phyloP scores from a whole-genome alignment of 2,113 vertebrate genomes.

The Oceanodroma tethys region DNA sequence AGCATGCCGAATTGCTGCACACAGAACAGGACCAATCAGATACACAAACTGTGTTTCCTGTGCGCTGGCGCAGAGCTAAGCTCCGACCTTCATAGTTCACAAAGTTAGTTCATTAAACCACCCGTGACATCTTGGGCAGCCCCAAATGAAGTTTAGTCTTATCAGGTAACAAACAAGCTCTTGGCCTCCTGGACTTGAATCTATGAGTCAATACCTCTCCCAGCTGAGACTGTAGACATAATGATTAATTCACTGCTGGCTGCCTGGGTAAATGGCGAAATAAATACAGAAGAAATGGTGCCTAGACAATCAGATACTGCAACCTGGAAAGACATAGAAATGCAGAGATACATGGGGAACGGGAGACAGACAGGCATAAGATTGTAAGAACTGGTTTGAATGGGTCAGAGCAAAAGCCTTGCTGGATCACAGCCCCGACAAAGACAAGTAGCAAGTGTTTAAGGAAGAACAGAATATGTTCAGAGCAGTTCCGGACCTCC shows the following conservation, averaged over 20 bases:
- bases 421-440: neutral
- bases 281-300: neutral
- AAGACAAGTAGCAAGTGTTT: neutral
- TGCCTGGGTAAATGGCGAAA: neutral
- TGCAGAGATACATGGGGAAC: neutral
- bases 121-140: neutral
- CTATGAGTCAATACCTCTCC: neutral
- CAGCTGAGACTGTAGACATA: neutral
- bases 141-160: neutral
- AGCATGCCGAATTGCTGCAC: neutral
- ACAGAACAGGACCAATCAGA: neutral
- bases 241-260: constrained; percentile 39
- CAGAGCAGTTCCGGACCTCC: neutral
- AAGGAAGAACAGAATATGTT: neutral
- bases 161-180: constrained; percentile 3
- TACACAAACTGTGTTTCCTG: neutral
- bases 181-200: neutral
- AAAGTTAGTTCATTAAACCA: neutral
- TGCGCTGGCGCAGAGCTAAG: neutral
- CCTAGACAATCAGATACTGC: neutral
- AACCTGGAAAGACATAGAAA: neutral
- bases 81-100: neutral
- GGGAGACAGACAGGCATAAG: neutral
- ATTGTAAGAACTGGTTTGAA: neutral
- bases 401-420: neutral